phyloP scores from a whole-genome alignment of 2,888 invertebrate genomes.

The Mythimna vitellina region DNA sequence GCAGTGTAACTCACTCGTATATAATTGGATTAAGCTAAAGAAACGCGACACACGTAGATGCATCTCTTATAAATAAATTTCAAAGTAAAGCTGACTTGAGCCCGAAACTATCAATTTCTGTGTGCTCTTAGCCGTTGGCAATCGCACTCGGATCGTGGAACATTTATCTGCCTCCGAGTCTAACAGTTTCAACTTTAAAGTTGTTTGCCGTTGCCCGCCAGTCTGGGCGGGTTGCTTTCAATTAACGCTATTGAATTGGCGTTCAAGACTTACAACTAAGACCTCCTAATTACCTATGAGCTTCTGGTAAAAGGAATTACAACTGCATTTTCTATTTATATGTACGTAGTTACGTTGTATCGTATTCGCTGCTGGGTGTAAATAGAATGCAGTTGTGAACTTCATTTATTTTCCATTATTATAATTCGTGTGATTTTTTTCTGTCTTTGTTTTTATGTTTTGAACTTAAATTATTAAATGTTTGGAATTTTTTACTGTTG shows the following conservation, averaged over 20 bases:
- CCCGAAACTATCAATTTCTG: slow-evolving; percentile 60
- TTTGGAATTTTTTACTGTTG: too few species aligned
- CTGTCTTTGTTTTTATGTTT: too few species aligned
- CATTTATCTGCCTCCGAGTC: slow-evolving; percentile 58
- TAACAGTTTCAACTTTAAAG: slow-evolving; percentile 59
- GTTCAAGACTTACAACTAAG: slow-evolving; percentile 56
- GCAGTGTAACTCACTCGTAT: not conserved
- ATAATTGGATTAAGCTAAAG: slow-evolving; percentile 1
- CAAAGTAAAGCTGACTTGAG: slow-evolving; percentile 42
- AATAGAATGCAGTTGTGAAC: not conserved
- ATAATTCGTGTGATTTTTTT: too few species aligned
- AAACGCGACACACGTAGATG: not conserved
- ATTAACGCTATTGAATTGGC: slow-evolving; percentile 68
- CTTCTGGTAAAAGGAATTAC: slow-evolving; percentile 38
- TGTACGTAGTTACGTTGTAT: slow-evolving; percentile 25
- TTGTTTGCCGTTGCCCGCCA: slow-evolving; percentile 57
- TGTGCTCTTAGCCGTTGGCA: slow-evolving; percentile 56
- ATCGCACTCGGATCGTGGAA: slow-evolving; percentile 44
- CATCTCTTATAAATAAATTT: slow-evolving; percentile 24
- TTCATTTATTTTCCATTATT: not conserved
- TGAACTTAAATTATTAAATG: too few species aligned
- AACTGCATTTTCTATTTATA: slow-evolving; percentile 15
- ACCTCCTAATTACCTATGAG: slow-evolving; percentile 62
- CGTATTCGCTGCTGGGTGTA: not conserved
- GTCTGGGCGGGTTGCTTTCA: slow-evolving; percentile 64